Percentiles rank a stretch among this genome's conserved stretches.
phyloP scores from a whole-genome alignment of 2,113 vertebrate genomes.

The Antidorcas marsupialis region DNA sequence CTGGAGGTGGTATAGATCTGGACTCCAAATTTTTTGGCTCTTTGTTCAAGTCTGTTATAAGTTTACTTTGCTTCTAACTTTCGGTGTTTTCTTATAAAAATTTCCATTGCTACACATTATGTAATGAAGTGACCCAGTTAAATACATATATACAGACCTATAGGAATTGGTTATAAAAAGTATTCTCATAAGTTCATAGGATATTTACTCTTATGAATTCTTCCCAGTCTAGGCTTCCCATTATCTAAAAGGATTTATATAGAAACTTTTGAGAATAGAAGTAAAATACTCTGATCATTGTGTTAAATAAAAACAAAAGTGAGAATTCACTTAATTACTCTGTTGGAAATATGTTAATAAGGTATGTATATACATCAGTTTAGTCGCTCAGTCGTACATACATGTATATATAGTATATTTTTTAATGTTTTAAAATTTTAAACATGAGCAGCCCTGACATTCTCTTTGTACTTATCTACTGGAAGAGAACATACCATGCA shows the following conservation, averaged over 20 bases:
- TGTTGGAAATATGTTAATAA: neutral
- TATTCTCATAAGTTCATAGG: slow-evolving; percentile 48
- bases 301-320: neutral
- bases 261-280: neutral
- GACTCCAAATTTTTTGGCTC: neutral
- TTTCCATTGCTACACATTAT: slow-evolving; percentile 42
- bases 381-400: rapidly evolving
- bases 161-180: slow-evolving; percentile 65
- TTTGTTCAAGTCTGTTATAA: neutral
- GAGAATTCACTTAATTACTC: neutral
- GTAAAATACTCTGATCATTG: neutral
- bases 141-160: slow-evolving; percentile 20
- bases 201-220: slow-evolving; percentile 64
- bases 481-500: neutral
- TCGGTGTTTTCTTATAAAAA: neutral
- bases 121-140: slow-evolving; percentile 22
- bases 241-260: neutral
- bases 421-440: neutral
- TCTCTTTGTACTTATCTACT: neutral
- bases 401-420: neutral
- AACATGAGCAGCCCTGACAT: neutral
- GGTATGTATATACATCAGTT: neutral
- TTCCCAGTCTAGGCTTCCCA: slow-evolving; percentile 10
- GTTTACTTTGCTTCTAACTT: slow-evolving; percentile 28
- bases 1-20: neutral